Conservation (phyloP, 2,888 invertebrate genomes). For the Phortica okadai region DNA sequence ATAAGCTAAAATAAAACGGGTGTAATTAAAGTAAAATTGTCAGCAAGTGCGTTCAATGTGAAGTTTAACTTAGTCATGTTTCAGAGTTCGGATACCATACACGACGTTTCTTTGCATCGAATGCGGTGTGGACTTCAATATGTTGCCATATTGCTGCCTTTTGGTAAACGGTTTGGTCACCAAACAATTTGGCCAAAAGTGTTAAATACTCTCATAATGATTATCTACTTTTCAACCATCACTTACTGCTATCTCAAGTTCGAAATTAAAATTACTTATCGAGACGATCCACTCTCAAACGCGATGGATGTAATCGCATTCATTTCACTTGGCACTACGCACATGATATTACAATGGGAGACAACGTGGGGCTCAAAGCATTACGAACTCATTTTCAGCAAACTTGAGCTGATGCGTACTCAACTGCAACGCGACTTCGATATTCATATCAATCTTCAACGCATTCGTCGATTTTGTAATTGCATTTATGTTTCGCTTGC, state of each 20-base stretch:
- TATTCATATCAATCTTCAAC: slow-evolving; percentile 37
- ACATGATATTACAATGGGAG: slow-evolving; percentile 41
- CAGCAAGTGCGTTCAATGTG: neutral
- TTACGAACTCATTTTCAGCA: slow-evolving; percentile 39
- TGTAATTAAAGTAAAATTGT: neutral
- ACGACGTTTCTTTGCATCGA: slow-evolving; percentile 50
- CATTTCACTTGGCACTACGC: slow-evolving; percentile 36
- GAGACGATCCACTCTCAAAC: slow-evolving; percentile 58
- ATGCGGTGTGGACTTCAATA: slow-evolving; percentile 54
- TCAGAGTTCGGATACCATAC: slow-evolving; percentile 48
- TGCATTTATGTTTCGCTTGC: neutral
- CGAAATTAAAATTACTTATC: slow-evolving; percentile 48
- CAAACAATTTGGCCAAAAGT: slow-evolving; percentile 34
- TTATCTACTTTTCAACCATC: slow-evolving; percentile 24
- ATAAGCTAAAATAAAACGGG: neutral
- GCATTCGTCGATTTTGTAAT: slow-evolving; percentile 45
- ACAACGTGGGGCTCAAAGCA: slow-evolving; percentile 43
- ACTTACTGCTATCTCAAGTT: slow-evolving; percentile 46
- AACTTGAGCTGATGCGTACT: slow-evolving; percentile 43
- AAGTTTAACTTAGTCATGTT: slow-evolving; percentile 54
- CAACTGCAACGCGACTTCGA: slow-evolving; percentile 43
- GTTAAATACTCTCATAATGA: slow-evolving; percentile 30
- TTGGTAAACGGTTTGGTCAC: neutral
- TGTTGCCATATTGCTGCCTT: slow-evolving; percentile 49
- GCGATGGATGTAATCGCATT: slow-evolving; percentile 53